These are phyloP conservation scores for Mohoua ochrocephala DNA, from an alignment of 2,113 vertebrate species.

Conservation along the genomic window DNA sequence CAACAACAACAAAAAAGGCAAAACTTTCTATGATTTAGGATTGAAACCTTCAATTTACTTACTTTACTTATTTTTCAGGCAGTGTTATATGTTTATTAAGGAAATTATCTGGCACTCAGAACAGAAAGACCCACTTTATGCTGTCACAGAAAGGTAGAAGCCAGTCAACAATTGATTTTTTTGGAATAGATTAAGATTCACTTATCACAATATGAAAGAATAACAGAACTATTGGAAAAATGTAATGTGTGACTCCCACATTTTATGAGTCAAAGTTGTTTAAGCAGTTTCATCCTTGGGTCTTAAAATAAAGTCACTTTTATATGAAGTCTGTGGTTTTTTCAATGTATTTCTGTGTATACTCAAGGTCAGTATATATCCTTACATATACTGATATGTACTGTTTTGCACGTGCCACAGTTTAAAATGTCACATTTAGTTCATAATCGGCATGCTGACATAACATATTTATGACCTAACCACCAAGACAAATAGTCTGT, in stretches of 20 bases:
- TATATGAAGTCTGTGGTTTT: neutral
- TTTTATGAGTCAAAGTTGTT: neutral
- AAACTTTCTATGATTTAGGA: neutral
- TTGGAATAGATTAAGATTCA: rapidly evolving
- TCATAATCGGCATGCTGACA: neutral
- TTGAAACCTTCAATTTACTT: neutral
- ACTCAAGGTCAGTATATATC: neutral
- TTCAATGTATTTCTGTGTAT: neutral
- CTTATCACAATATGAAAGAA: neutral
- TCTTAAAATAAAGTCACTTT: neutral
- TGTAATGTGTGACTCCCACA: neutral
- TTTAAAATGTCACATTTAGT: neutral
- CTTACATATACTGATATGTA: neutral
- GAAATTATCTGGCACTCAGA: neutral
- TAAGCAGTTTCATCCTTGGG: neutral
- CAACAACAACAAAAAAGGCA: neutral
- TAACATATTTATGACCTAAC: neutral
- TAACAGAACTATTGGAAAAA: neutral
- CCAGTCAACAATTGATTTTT: neutral
- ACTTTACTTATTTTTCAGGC: neutral
- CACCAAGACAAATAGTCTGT: neutral
- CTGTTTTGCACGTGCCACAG: neutral
- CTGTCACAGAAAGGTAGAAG: neutral
- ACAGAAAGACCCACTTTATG: neutral
- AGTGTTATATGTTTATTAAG: neutral